Evolutionary conservation across 2,113 vertebrate species (phyloP).

Genomic region (Sturnus vulgaris): DNA sequence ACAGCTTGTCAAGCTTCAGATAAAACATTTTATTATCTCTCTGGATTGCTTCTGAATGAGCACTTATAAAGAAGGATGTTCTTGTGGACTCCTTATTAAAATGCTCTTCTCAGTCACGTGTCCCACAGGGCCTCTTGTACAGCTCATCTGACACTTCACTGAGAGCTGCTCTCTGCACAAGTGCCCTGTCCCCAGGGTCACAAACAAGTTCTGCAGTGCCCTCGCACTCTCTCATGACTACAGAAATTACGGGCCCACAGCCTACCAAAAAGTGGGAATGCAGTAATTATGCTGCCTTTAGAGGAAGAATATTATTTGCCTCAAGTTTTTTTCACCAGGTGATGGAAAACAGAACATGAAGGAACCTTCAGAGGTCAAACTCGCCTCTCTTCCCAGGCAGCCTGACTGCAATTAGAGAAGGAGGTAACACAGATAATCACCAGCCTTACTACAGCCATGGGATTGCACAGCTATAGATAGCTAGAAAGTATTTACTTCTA

Average conservation of each 20-base stretch:
- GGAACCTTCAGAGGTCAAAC: neutral
- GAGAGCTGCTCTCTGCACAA: neutral
- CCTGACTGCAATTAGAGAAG: neutral
- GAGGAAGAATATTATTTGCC: neutral
- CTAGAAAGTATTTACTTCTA: neutral
- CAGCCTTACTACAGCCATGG: neutral
- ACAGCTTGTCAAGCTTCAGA: slow-evolving; percentile 6
- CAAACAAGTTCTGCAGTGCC: neutral
- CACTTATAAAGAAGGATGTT: slow-evolving; percentile 1
- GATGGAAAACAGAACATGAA: neutral
- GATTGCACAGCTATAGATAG: neutral
- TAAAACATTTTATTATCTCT: slow-evolving; percentile 1
- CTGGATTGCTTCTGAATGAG: neutral
- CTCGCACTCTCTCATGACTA: neutral
- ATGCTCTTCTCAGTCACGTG: neutral
- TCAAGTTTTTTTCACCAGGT: neutral
- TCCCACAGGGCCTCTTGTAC: neutral
- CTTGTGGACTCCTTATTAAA: neutral
- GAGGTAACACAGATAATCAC: neutral
- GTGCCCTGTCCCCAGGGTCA: neutral
- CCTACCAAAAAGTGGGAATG: neutral
- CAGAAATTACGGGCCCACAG: neutral
- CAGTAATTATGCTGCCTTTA: neutral
- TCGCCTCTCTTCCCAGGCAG: neutral
- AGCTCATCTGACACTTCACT: neutral